Percentiles rank a stretch among this genome's conserved stretches.
These are phyloP conservation scores for Synodontis membranacea DNA, from an alignment of 2,113 vertebrate species.

Conservation along the genomic window DNA sequence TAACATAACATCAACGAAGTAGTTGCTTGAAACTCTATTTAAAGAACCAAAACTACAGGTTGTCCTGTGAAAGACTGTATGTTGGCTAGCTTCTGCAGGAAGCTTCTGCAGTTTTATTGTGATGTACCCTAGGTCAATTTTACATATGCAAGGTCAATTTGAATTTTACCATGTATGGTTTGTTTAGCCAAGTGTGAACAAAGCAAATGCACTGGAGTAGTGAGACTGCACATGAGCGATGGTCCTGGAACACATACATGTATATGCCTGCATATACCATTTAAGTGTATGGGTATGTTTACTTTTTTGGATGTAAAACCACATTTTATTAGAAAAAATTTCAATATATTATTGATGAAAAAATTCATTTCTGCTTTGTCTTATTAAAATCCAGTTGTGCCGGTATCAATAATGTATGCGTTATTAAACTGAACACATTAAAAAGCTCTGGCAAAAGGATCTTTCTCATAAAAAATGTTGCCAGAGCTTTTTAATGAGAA, in stretches of 20 bases:
- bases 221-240: background rate
- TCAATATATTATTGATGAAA: background rate
- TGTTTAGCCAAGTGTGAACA: background rate
- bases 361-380: background rate
- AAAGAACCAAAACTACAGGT: no score
- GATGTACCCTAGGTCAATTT: background rate
- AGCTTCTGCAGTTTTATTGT: background rate
- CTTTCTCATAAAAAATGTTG: background rate
- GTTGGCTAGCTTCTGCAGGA: background rate
- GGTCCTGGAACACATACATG: background rate
- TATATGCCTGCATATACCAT: no score
- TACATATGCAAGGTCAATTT: background rate
- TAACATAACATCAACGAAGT: background rate
- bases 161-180: background rate
- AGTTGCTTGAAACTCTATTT: background rate
- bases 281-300: no score
- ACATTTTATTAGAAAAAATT: background rate
- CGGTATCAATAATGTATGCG: background rate
- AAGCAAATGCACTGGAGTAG: no score
- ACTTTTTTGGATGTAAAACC: no score
- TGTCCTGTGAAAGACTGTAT: no score
- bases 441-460: background rate
- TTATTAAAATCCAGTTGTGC: background rate
- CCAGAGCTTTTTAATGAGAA: no score
- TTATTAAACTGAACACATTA: background rate